Conservation (phyloP, 2,888 invertebrate species). For the Acleris holmiana region DNA sequence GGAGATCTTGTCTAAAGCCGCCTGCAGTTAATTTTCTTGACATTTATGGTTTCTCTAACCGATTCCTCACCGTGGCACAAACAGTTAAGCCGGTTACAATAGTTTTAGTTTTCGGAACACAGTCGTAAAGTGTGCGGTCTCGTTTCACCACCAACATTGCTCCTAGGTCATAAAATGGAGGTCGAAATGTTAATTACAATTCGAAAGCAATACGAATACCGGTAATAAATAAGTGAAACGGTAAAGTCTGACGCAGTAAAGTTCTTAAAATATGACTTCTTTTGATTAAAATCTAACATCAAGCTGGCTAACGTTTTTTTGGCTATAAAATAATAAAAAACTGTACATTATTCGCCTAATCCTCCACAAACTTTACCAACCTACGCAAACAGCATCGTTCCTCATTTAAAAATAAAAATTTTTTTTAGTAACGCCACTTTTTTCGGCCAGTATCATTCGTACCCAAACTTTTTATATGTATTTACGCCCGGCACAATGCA, state of each 20-base stretch:
- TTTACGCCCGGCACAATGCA: conserved; percentile 73
- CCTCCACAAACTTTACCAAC: conserved; percentile 48
- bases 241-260: conserved; percentile 22
- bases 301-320: conserved; percentile 12
- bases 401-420: conserved; percentile 54
- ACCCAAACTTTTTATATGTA: conserved; percentile 57
- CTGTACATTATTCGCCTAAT: conserved; percentile 38
- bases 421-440: conserved; percentile 55
- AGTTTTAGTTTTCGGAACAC: conserved; percentile 33
- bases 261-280: conserved; percentile 26
- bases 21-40: conserved; percentile 49
- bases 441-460: conserved; percentile 53
- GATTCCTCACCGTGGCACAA: conserved; percentile 35
- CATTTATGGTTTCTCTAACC: conserved; percentile 51
- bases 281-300: conserved; percentile 27
- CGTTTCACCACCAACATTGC: conserved; percentile 30
- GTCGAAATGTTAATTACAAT: conserved; percentile 17
- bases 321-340: conserved; percentile 20
- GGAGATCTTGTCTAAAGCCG: conserved; percentile 27
- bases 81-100: conserved; percentile 31
- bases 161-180: conserved; percentile 30
- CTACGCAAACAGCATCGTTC: conserved; percentile 51
- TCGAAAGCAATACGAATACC: background rate
- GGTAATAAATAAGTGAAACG: conserved; percentile 24
- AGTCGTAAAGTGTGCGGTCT: conserved; percentile 28